Conservation (phyloP, 2,113 vertebrate genomes). For the Notarius lentiginosus region DNA sequence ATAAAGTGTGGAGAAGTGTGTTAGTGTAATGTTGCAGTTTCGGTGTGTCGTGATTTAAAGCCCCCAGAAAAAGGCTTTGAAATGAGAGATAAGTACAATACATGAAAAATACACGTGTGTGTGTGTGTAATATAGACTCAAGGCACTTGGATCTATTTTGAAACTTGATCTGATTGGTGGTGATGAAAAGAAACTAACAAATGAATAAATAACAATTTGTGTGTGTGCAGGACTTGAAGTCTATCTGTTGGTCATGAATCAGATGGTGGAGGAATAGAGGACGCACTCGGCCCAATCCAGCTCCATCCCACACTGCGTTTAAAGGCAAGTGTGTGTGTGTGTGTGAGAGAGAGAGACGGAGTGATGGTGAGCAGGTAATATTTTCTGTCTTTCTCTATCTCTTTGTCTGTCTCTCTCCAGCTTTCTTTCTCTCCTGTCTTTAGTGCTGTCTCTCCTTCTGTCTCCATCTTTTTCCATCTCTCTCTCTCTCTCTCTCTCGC, state of each 20-base stretch:
- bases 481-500: background rate
- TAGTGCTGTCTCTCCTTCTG: background rate
- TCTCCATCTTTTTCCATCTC: background rate
- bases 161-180: background rate
- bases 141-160: background rate
- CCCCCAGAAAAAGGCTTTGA: background rate
- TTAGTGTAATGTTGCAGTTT: background rate
- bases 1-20: background rate
- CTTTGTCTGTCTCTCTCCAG: background rate
- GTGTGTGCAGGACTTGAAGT: background rate
- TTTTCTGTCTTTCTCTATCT: background rate
- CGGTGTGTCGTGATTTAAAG: background rate
- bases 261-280: slow-evolving; percentile 21
- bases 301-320: slow-evolving; percentile 33
- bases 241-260: slow-evolving; percentile 18
- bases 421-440: background rate
- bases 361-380: background rate
- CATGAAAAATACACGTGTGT: background rate
- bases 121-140: background rate
- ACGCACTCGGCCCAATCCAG: background rate
- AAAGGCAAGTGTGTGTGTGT: slow-evolving; percentile 12
- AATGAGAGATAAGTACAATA: background rate
- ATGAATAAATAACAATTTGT: background rate
- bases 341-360: background rate
- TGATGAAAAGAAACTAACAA: background rate